These are phyloP conservation scores for Mesorhabditis spiculigera DNA, from an alignment of 2,888 invertebrate genomes.

Conservation along the genomic window DNA sequence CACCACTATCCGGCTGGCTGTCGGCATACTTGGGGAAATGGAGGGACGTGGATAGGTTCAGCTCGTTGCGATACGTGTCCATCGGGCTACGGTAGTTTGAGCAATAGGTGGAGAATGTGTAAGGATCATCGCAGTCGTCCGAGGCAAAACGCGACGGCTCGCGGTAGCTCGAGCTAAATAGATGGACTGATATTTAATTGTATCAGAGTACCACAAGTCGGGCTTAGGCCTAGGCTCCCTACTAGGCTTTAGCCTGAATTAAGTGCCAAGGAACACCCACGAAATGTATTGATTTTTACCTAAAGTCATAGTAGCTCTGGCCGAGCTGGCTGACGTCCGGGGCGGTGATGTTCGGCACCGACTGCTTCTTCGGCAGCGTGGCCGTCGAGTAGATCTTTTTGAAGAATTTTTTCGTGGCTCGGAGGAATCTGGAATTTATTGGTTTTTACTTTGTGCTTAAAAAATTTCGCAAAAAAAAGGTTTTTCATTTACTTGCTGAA, in stretches of 20 bases:
- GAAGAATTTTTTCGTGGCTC: conserved; percentile 53
- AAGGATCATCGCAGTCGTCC: conserved; percentile 2
- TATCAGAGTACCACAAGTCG: too few relatives aligned
- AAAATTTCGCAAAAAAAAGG: too few relatives aligned
- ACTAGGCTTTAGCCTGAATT: too few relatives aligned
- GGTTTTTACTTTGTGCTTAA: neutral
- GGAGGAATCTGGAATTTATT: conserved; percentile 28
- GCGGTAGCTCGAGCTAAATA: neutral
- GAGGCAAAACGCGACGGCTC: conserved; percentile 2
- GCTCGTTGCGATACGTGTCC: neutral
- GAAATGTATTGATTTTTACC: too few relatives aligned
- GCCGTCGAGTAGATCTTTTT: conserved; percentile 52
- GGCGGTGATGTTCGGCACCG: neutral
- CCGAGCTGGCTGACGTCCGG: too few relatives aligned
- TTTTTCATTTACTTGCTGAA: neutral
- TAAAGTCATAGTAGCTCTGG: too few relatives aligned
- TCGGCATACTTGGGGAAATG: neutral
- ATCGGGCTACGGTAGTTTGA: conserved; percentile 4
- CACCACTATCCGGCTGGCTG: conserved; percentile 5
- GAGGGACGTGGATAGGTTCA: neutral
- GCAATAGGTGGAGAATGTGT: neutral
- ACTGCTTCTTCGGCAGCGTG: conserved; percentile 44
- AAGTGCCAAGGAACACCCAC: too few relatives aligned
- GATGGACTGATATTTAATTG: too few relatives aligned
- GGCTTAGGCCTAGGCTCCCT: too few relatives aligned